Base-by-base conservation (phyloP, 2,113 vertebrate species). In the Neolamprologus variostigma region DNA sequence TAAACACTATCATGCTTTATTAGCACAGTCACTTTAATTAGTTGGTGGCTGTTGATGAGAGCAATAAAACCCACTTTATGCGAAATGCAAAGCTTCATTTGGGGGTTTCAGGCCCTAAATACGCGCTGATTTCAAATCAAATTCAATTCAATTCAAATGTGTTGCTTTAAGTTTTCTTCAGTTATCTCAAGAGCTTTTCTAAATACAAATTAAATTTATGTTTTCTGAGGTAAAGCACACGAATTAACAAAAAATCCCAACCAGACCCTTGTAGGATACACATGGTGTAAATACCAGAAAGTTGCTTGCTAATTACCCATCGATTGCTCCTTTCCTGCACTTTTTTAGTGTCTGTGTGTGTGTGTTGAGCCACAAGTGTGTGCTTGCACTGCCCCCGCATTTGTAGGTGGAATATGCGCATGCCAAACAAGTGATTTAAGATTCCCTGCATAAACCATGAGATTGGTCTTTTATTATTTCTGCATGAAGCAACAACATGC, bases 1-100 rank as follows among this genome's bases (percentile, higher is more conserved):
- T 98, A 97, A 96, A 97, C 35, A n/a, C 9, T 47, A 28, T 51
- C 3, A 9, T 14, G 13, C 5, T 40, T 47, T 50, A 35, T 9
- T 35, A 40, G 40, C 1, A 23, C n/a, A 26, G 31, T 55, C 13
- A 23, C 37, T 76, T 17, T 5, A 28, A 76, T 47, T 4, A 47
- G 40, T 76, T 17, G 8, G 42, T 50, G 4, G 2, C 16, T n/a
- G 45, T n/a, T 51, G 54, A 47, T 81, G 14, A 2, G 21, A 28
- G n/a, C 6, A 81, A 42, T 16, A 28, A 59, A 78, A 2, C 42
- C 71, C 26, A 78, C 17, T 78, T 31, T 4, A 17, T 76, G 6
- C 23, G 1, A 12, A 76, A 47, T 47, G 14, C 40, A 73, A 73
- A 47, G 40, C 23, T 76, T 12, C 0, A 50, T 76, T 78, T 19